Percentiles rank a stretch among this genome's conserved stretches.
Evolutionary conservation across 2,797 vertebrate species (phyloP).

Genomic region (Hyperoplus immaculatus): DNA sequence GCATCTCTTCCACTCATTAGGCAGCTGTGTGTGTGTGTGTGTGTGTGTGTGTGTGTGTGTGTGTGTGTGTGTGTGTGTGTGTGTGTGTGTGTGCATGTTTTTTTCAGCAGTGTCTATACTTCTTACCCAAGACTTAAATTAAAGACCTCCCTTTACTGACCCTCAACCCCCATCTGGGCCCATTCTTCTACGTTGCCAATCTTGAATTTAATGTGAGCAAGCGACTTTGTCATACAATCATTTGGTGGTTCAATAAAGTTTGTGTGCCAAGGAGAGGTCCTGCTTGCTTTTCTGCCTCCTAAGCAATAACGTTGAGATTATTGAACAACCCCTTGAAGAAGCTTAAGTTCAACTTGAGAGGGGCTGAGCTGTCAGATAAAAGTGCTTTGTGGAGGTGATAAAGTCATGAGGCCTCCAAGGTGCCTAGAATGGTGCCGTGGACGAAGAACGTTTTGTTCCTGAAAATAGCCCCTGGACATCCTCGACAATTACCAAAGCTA

Average conservation of each 20-base stretch:
- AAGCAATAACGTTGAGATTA: slow-evolving; percentile 83
- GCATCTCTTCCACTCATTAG: slow-evolving; percentile 49
- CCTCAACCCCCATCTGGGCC: slow-evolving; percentile 46
- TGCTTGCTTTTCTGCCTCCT: slow-evolving; percentile 71
- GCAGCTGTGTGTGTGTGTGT: neutral
- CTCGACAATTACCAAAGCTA: slow-evolving; percentile 29
- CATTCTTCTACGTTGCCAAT: slow-evolving; percentile 72
- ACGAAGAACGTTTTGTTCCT: slow-evolving; percentile 28
- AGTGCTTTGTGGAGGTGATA: slow-evolving; percentile 38
- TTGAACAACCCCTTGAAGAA: slow-evolving; percentile 71
- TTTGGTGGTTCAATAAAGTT: slow-evolving; percentile 67
- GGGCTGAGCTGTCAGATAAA: slow-evolving; percentile 12
- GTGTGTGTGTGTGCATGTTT: neutral
- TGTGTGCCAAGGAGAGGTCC: slow-evolving; percentile 59
- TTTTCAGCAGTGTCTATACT: slow-evolving; percentile 12
- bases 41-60: neutral
- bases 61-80: too few relatives aligned
- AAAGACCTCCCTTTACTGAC: slow-evolving; percentile 13
- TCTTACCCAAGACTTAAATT: slow-evolving; percentile 8
- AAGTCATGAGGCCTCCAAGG: slow-evolving; percentile 22
- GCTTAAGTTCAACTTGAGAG: slow-evolving; percentile 54
- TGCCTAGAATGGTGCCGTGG: slow-evolving; percentile 14
- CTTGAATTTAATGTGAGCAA: slow-evolving; percentile 59
- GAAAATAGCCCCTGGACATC: slow-evolving; percentile 35
- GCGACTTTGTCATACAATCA: slow-evolving; percentile 71